Base-by-base conservation (phyloP, 2,113 vertebrate genomes). In the Periophthalmus modestus region DNA sequence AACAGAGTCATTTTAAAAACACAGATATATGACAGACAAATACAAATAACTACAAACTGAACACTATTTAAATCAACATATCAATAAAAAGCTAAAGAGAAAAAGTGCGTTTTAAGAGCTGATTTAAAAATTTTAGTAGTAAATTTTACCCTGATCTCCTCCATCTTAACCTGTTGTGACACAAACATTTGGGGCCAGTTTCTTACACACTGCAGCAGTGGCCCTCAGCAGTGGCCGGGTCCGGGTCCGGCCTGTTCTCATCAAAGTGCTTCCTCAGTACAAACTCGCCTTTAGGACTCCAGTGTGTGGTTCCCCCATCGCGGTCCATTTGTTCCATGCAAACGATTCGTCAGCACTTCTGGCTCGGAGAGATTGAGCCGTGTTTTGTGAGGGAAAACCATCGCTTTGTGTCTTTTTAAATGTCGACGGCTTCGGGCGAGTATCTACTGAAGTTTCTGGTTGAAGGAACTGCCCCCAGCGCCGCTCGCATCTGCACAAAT, bases 291-390 rank as follows among this genome's bases (percentile, higher is more conserved):
- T 55, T 46, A 28, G 1, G 54, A 77, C 68, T 80, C 52, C 58
- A 9, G 39, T 63, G 57, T 75, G 68, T 71, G 71, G 77, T 58
- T 77, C 10, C 55, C 71, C 65, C 28, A 4, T 80, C 78, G 75
- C 81, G 57, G 15, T 52, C 66, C 62, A 75, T 88, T 86, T 89
- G 75, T 80, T 69, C 81, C 55, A 54, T 68, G 66, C 63, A 85
- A 83, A 78, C 77, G 70, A 87, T 79, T 82, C 61, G 82, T 89
- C 88, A 89, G 90, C 88, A 82, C 59, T 82, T 57, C 50, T 79
- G 5, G 13, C 73, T 36, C 68, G 77, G 4, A 55, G 2, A 21
- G 72, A 82, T 72, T 73, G 79, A 76, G 77, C 71, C 72, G 74
- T 4, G 74, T 75, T 80, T 79, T 78, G 75, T 54, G 70, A 13